Evolutionary conservation across 2,113 vertebrate species (phyloP).

Genomic region (Mystacornis crossleyi): DNA sequence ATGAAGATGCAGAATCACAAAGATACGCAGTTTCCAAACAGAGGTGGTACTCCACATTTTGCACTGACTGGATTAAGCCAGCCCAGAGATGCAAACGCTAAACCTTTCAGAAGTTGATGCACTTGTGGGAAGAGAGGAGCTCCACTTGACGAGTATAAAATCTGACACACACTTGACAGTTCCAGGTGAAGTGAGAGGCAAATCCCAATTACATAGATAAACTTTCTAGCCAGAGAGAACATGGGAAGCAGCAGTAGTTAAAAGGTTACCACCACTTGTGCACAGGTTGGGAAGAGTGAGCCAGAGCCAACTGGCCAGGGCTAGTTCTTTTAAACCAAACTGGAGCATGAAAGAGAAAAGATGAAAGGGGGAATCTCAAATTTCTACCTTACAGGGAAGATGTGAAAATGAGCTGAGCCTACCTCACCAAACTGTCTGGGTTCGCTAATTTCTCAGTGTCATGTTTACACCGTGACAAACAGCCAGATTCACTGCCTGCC

Average conservation of each 20-base stretch:
- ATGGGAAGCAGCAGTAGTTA: conserved; percentile 68
- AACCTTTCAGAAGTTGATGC: neutral
- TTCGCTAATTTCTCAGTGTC: neutral
- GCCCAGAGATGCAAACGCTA: neutral
- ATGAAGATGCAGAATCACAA: neutral
- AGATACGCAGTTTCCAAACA: neutral
- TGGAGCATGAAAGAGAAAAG: neutral
- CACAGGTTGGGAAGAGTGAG: neutral
- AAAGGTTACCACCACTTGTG: conserved; percentile 72
- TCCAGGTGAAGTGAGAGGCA: neutral
- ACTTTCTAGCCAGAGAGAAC: neutral
- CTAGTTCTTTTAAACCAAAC: neutral
- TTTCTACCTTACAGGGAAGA: neutral
- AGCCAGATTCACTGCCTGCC: neutral
- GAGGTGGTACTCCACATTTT: neutral
- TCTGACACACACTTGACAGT: neutral
- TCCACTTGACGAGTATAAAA: neutral
- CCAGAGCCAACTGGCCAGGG: neutral
- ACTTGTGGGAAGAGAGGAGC: neutral
- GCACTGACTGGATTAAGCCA: neutral
- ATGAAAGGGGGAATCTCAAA: neutral
- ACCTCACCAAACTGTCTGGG: neutral
- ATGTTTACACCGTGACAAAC: neutral
- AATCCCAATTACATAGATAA: neutral
- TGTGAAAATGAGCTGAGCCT: neutral